phyloP scores from a whole-genome alignment of 2,797 vertebrate species.

The Tangara arthus region DNA sequence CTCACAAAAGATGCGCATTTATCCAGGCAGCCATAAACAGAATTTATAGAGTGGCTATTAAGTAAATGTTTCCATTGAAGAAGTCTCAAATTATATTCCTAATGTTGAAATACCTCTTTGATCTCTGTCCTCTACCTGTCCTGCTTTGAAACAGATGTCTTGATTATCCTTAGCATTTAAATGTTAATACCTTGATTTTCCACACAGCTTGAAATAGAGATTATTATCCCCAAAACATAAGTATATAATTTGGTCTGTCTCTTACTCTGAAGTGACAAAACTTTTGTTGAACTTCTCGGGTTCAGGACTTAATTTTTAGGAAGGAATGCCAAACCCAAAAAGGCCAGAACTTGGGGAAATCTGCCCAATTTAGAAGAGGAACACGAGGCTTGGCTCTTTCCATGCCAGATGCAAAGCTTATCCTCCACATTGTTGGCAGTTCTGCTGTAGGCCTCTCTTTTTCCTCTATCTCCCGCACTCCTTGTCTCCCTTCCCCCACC shows the following conservation, averaged over 20 bases:
- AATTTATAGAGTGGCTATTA: background rate
- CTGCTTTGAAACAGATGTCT: background rate
- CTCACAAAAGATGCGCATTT: background rate
- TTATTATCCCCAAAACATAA: background rate
- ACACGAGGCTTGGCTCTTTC: background rate
- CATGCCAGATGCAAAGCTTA: background rate
- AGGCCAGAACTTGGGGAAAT: background rate
- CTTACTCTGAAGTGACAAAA: background rate
- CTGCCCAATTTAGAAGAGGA: background rate
- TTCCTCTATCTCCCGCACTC: background rate
- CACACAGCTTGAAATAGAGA: background rate
- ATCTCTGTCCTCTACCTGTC: background rate
- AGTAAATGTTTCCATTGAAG: background rate
- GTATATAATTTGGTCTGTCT: background rate
- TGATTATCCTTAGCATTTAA: background rate
- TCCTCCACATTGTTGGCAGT: background rate
- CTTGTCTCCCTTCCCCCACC: background rate
- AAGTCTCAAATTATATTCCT: background rate
- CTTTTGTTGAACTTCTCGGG: background rate
- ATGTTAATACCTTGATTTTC: background rate
- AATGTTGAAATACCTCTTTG: background rate
- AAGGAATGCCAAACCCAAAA: background rate
- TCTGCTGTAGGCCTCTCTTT: background rate
- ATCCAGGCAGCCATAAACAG: background rate
- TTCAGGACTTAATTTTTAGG: constrained; percentile 5